Conservation (phyloP, 2,888 invertebrate species). For the Xylocampa areola region DNA sequence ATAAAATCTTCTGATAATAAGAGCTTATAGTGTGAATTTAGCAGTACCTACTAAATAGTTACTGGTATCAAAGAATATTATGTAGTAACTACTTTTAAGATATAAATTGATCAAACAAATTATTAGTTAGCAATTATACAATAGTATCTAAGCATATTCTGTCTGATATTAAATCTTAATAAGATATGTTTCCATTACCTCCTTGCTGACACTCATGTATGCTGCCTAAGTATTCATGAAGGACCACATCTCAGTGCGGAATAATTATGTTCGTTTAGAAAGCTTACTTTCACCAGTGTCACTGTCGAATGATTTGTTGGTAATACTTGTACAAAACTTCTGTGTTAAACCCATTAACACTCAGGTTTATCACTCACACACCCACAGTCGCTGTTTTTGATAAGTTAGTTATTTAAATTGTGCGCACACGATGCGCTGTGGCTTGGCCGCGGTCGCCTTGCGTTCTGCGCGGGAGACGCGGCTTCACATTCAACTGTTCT, state of each 20-base stretch:
- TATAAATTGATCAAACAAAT: too few relatives aligned
- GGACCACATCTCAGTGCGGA: conserved; percentile 80
- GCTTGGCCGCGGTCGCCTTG: conserved; percentile 45
- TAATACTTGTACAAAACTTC: conserved; percentile 37
- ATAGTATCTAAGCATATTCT: not conserved
- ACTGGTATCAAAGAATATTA: not conserved
- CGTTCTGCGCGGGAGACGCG: conserved; percentile 64
- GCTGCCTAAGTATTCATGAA: conserved; percentile 77
- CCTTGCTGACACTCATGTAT: conserved; percentile 82
- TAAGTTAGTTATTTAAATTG: conserved; percentile 18
- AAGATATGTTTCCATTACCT: conserved; percentile 67
- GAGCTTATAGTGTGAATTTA: not conserved
- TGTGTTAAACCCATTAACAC: conserved; percentile 59
- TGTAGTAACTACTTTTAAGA: too few relatives aligned
- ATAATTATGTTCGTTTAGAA: conserved; percentile 72
- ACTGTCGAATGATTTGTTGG: conserved; percentile 60
- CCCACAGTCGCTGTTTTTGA: conserved; percentile 40
- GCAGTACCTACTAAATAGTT: not conserved
- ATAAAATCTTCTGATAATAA: not conserved
- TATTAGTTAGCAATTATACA: not conserved
- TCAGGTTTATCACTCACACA: conserved; percentile 38
- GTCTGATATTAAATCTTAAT: not conserved
- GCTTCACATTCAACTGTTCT: conserved; percentile 64
- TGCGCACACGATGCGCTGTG: conserved; percentile 41
- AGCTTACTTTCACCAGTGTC: conserved; percentile 81